A percentile compares a stretch with the other conserved stretches of the same genome.
phyloP scores from a whole-genome alignment of 1,140 invertebrate genomes.

The Zaprionus inermis region DNA sequence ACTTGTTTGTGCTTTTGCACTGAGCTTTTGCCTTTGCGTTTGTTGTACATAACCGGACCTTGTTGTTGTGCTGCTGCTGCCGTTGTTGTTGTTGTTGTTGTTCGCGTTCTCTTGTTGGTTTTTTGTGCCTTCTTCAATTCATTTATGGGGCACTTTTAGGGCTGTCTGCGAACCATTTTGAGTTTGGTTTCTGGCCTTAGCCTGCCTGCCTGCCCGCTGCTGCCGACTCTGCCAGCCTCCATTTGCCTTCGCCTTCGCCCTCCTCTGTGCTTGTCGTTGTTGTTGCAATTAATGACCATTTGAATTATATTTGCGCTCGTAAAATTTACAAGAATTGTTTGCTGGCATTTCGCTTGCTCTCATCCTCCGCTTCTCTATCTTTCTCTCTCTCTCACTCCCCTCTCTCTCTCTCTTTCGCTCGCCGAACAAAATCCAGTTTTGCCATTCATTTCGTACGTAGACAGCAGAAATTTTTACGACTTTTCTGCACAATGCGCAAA shows the following conservation, averaged over 20 bases:
- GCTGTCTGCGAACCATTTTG: slow-evolving; percentile 69
- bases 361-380: background rate
- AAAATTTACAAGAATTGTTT: slow-evolving; percentile 83
- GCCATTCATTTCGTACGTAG: slow-evolving; percentile 72
- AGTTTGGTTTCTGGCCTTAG: slow-evolving; percentile 45
- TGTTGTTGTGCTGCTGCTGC: slow-evolving; percentile 9
- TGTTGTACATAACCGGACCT: slow-evolving; percentile 59
- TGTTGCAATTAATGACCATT: slow-evolving; percentile 83
- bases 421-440: slow-evolving; percentile 44
- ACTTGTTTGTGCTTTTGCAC: slow-evolving; percentile 58
- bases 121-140: slow-evolving; percentile 65
- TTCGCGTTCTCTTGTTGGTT: background rate
- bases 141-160: slow-evolving; percentile 74
- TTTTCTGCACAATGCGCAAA: slow-evolving; percentile 81
- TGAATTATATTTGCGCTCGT: slow-evolving; percentile 84
- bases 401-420: slow-evolving; percentile 16
- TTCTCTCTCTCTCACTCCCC: slow-evolving; percentile 25
- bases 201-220: background rate
- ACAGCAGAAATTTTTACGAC: slow-evolving; percentile 81
- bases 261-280: slow-evolving; percentile 33
- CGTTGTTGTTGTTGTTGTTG: too few relatives aligned
- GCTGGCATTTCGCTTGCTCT: slow-evolving; percentile 48
- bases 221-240: background rate
- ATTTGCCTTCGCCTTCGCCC: background rate
- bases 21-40: slow-evolving; percentile 45